These are phyloP conservation scores for Nothobranchius kuhntae DNA, from an alignment of 2,113 vertebrate species.

Conservation along the genomic window DNA sequence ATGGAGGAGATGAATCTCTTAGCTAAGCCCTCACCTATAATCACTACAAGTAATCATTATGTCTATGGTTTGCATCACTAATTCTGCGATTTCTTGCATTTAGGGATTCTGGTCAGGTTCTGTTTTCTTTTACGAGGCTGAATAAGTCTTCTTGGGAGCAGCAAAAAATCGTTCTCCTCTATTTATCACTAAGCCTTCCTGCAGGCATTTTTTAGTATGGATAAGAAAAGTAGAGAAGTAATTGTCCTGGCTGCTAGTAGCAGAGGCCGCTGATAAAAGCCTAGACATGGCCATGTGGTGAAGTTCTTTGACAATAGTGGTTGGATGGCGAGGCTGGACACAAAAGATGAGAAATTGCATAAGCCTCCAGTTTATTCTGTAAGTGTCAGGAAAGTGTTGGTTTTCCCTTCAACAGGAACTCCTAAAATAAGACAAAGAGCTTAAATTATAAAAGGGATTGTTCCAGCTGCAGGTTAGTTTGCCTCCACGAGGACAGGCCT, in stretches of 20 bases:
- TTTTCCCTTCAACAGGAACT: constrained; percentile 2
- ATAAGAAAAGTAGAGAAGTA: constrained; percentile 27
- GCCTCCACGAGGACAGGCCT: constrained; percentile 19
- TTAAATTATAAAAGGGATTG: constrained; percentile 23
- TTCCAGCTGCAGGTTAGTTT: constrained; percentile 16
- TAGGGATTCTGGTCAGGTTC: constrained; percentile 24
- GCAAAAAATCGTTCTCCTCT: constrained; percentile 17
- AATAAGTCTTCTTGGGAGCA: constrained; percentile 28
- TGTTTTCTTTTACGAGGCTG: constrained; percentile 13
- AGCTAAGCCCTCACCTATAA: too few relatives aligned
- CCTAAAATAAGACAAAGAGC: too few relatives aligned
- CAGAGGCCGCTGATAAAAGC: constrained; percentile 27
- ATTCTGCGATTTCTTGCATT: neutral
- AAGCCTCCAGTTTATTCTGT: constrained; percentile 32
- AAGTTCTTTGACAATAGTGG: constrained; percentile 13
- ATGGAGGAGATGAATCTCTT: constrained; percentile 4
- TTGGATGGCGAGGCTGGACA: constrained; percentile 21
- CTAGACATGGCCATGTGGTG: neutral
- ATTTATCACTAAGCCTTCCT: constrained; percentile 29
- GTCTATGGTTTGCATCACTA: neutral
- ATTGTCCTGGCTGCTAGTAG: constrained; percentile 35
- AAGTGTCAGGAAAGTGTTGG: constrained; percentile 21
- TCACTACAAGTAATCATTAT: constrained; percentile 17
- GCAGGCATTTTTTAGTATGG: constrained; percentile 11
- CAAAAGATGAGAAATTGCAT: constrained; percentile 38